These are phyloP conservation scores for Stegodyphus mimosarum DNA, from an alignment of 1,140 invertebrate genomes.

Conservation along the genomic window DNA sequence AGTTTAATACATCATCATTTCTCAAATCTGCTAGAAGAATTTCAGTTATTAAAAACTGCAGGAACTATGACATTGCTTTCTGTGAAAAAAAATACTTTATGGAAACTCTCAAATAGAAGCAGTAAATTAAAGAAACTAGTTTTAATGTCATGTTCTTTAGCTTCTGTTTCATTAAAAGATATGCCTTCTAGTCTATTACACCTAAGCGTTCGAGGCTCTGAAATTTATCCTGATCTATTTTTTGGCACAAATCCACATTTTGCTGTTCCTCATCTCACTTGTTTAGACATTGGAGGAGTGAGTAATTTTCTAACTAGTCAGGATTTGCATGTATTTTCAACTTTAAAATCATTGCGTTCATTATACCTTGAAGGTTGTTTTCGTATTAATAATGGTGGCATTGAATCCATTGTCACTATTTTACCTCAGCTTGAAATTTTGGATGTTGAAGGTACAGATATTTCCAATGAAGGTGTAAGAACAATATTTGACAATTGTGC, in stretches of 20 bases:
- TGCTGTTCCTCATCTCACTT: constrained; percentile 17
- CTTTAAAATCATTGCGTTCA: neutral
- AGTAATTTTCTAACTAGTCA: constrained; percentile 36
- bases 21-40: constrained; percentile 15
- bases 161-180: neutral
- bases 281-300: constrained; percentile 33
- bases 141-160: constrained; percentile 20
- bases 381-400: constrained; percentile 47
- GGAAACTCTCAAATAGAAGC: neutral
- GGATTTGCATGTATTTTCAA: constrained; percentile 18
- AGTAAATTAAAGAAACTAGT: constrained; percentile 17
- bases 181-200: constrained; percentile 22
- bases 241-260: constrained; percentile 10
- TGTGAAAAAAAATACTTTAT: neutral
- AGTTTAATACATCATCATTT: constrained; percentile 16
- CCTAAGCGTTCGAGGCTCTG: constrained; percentile 26
- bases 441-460: constrained; percentile 56
- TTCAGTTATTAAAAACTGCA: neutral
- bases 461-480: constrained; percentile 29
- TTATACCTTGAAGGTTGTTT: constrained; percentile 34
- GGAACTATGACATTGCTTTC: neutral
- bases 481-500: constrained; percentile 11
- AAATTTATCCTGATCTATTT: constrained; percentile 8
- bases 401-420: constrained; percentile 26
- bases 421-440: constrained; percentile 36